These are phyloP conservation scores for Triops cancriformis DNA, from an alignment of 1,140 invertebrate species.

Conservation along the genomic window DNA sequence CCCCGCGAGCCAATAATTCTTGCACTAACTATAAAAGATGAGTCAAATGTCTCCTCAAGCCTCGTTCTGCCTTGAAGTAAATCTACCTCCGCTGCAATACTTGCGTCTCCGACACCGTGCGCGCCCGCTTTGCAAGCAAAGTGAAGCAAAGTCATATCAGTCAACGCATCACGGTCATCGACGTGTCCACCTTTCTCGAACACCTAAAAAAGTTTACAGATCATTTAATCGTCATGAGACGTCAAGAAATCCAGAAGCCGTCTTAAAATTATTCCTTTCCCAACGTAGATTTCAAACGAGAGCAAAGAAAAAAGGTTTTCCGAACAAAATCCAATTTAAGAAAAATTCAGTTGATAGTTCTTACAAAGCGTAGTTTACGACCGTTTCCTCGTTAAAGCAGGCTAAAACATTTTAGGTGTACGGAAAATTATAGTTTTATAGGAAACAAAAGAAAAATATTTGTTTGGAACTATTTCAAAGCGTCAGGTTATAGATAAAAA, in stretches of 20 bases:
- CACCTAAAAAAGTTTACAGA: conserved; percentile 37
- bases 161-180: conserved; percentile 48
- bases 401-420: no score
- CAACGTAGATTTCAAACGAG: background rate
- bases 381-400: no score
- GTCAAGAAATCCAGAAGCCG: background rate
- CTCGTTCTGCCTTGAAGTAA: background rate
- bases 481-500: no score
- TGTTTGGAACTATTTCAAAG: no score
- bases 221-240: background rate
- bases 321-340: no score
- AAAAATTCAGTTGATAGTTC: no score
- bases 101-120: conserved; percentile 44
- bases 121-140: conserved; percentile 50
- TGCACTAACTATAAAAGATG: conserved; percentile 33
- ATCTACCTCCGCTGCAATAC: conserved; percentile 34
- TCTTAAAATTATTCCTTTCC: background rate
- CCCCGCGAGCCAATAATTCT: conserved; percentile 41
- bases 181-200: conserved; percentile 43
- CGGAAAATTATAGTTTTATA: no score
- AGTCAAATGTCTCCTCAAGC: background rate
- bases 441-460: no score
- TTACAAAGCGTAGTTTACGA: no score
- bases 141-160: conserved; percentile 50
- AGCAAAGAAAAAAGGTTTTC: background rate